Base-by-base conservation (phyloP, 2,113 vertebrate species). In the Pollachius pollachius region DNA sequence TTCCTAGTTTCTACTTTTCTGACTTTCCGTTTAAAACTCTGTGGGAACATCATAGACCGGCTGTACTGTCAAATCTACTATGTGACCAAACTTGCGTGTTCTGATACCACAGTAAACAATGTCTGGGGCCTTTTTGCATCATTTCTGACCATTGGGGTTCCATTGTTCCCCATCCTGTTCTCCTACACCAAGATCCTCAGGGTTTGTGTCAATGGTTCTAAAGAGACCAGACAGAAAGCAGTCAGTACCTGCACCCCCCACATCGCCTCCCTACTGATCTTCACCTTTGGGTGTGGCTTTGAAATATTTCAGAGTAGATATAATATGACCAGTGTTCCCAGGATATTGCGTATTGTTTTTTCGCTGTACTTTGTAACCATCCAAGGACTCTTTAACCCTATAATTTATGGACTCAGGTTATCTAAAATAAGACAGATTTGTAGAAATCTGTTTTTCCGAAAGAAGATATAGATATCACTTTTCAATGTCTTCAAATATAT, bases 111-210 rank as follows among this genome's bases (percentile, higher is more conserved):
- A 2, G 52, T 54, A 13, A 54, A 54, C 52, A 54, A 54, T 16
- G 13, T 54, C 52, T 54, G 13, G 5, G 52, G 52, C 3, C 21
- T 25, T 8, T 77, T 87, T n/a, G 65, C 48, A 25, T 30, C 87
- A 87, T 90, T 62, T 83, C 89, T 87, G 3, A 89, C 21, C 5
- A 83, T 79, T 23, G 23, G 71, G 27, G 19, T 52, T n/a, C 67
- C 74, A n/a, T 7, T 76, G 1, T 1, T 62, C 6, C 25, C 78
- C 17, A 78, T 82, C 61, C 58, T 68, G 41, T 48, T 48, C 41
- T 48, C 41, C 41, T 48, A 48, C 60, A 41, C 65, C 1, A 79
- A 56, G 34, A 76, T 82, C 48, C 67, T 78, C 11, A 69, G 21
- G 57, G 62, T 73, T 5, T 74, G 73, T 8, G 19, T 77, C 13